A percentile compares a stretch with the other conserved stretches of the same genome.
Evolutionary conservation across 2,113 vertebrate genomes (phyloP).

Genomic region (Motacilla tschutschensis): DNA sequence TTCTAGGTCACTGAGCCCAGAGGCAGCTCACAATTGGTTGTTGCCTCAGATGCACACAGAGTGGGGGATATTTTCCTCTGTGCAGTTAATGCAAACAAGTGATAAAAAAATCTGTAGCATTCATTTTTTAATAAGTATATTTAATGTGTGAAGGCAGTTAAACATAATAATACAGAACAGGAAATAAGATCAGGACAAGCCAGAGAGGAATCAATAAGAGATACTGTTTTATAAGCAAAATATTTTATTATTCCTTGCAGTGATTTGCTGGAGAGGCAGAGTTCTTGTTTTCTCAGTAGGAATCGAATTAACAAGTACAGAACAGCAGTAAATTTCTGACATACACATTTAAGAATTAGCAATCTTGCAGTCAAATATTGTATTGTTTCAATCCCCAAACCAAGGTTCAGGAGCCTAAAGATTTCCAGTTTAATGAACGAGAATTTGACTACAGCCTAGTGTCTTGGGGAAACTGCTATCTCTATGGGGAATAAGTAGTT

Average conservation of each 20-base stretch:
- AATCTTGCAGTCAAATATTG: neutral
- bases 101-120: neutral
- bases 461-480: neutral
- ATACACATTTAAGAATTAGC: neutral
- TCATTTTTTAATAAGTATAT: neutral
- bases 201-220: neutral
- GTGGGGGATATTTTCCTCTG: neutral
- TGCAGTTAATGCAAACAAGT: slow-evolving; percentile 11
- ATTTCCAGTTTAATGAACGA: neutral
- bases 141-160: neutral
- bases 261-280: neutral
- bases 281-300: neutral
- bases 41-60: neutral
- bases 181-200: neutral
- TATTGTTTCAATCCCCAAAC: neutral
- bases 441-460: neutral
- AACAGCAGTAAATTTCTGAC: neutral
- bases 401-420: neutral
- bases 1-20: slow-evolving; percentile 59
- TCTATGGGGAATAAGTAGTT: neutral
- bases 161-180: neutral
- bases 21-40: slow-evolving; percentile 33
- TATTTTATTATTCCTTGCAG: neutral
- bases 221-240: neutral
- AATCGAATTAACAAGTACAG: neutral